phyloP scores from a whole-genome alignment of 2,797 vertebrate species.

The Meriones psammophilus region DNA sequence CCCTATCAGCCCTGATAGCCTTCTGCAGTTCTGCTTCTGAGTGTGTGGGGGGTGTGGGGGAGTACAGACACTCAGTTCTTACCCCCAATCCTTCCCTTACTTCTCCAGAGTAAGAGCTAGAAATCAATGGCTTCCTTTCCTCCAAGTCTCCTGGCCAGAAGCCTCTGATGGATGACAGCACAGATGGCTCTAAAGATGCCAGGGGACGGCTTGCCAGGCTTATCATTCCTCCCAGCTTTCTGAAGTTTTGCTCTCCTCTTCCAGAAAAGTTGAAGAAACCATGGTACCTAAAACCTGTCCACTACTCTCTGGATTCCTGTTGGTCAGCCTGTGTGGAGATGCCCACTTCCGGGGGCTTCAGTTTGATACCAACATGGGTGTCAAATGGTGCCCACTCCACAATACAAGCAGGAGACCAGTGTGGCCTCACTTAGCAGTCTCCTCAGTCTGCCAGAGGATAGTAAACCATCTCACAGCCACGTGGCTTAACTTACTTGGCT shows the following conservation, averaged over 20 bases:
- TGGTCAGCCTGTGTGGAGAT: not conserved
- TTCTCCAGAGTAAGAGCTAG: not conserved
- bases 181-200: not conserved
- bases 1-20: not conserved
- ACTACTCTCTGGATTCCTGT: constrained; percentile 8
- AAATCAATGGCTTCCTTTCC: not conserved
- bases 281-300: not conserved
- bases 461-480: not conserved
- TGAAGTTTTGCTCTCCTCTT: not conserved
- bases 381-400: not conserved
- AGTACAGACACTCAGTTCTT: not conserved
- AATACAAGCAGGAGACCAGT: not conserved
- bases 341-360: not conserved
- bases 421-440: not conserved
- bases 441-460: not conserved
- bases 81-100: not conserved
- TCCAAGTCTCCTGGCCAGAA: not conserved
- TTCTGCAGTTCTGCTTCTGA: not conserved
- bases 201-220: not conserved
- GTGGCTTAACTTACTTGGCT: not conserved
- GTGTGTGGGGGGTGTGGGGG: not conserved
- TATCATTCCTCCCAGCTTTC: not conserved
- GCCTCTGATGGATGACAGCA: not conserved
- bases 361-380: no score
- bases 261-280: not conserved